Evolutionary conservation across 2,888 invertebrate species (phyloP).

Genomic region (Agriopis leucophaearia): DNA sequence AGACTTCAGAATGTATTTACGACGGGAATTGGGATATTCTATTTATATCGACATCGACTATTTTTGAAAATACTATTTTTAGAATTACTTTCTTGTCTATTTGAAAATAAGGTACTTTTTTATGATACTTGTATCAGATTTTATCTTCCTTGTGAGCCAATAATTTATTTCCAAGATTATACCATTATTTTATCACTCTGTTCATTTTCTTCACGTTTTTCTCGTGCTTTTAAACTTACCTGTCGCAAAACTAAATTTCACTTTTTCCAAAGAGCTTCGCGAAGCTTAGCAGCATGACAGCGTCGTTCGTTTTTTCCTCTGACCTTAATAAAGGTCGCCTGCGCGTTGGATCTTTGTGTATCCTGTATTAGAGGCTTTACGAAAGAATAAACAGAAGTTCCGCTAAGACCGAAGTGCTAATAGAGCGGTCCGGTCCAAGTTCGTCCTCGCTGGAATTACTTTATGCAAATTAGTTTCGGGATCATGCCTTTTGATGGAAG

Average conservation of each 20-base stretch:
- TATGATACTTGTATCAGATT: no score
- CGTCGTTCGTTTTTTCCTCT: slow-evolving; percentile 17
- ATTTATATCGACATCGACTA: neutral
- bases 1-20: slow-evolving; percentile 31
- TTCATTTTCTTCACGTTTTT: neutral
- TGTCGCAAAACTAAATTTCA: neutral
- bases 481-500: slow-evolving; percentile 55
- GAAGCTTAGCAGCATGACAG: slow-evolving; percentile 2
- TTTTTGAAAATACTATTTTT: neutral
- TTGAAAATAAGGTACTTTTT: no score
- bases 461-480: slow-evolving; percentile 60
- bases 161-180: neutral
- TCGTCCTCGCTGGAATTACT: slow-evolving; percentile 48
- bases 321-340: slow-evolving; percentile 27
- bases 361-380: slow-evolving; percentile 34
- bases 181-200: no score
- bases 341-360: slow-evolving; percentile 23
- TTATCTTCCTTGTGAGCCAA: no score
- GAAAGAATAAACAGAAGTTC: slow-evolving; percentile 44
- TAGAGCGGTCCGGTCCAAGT: slow-evolving; percentile 51
- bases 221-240: neutral
- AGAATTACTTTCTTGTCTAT: no score
- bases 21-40: neutral
- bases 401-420: slow-evolving; percentile 52
- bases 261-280: neutral